Evolutionary conservation across 2,113 vertebrate species (phyloP).

Genomic region (Hyaena hyaena): DNA sequence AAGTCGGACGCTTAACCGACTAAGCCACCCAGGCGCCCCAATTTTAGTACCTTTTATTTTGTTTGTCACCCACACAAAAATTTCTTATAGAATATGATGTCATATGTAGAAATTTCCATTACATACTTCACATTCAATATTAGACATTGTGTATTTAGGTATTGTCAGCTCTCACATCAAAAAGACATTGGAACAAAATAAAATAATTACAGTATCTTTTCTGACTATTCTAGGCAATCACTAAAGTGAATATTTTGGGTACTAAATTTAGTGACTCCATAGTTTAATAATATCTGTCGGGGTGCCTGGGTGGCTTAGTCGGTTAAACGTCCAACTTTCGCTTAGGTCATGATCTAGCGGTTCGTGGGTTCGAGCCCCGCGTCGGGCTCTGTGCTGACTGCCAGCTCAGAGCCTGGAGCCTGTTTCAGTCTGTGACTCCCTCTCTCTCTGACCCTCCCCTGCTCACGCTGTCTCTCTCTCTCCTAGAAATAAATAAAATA

Average conservation of each 20-base stretch:
- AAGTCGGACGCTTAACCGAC: too few relatives aligned
- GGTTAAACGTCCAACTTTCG: too few relatives aligned
- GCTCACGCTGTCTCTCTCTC: too few relatives aligned
- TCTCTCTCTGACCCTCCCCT: too few relatives aligned
- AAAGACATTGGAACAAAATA: background rate
- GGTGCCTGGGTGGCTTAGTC: too few relatives aligned
- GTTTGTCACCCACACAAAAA: background rate
- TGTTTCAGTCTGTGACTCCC: too few relatives aligned
- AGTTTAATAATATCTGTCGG: background rate
- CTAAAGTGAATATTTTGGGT: background rate
- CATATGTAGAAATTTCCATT: background rate
- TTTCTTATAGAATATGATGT: background rate
- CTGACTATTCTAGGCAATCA: background rate
- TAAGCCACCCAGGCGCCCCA: too few relatives aligned
- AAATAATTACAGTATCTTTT: background rate
- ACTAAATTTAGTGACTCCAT: background rate
- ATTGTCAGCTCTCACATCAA: background rate
- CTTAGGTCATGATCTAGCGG: too few relatives aligned
- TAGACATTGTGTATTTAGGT: background rate
- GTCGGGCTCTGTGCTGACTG: too few relatives aligned
- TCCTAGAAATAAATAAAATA: too few relatives aligned
- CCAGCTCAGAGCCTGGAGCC: too few relatives aligned
- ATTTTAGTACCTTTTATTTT: conserved; percentile 8
- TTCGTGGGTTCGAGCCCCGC: too few relatives aligned
- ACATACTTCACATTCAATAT: background rate